Percentiles rank a stretch among this genome's conserved stretches.
Conservation (phyloP, 2,797 vertebrate genomes). For the Yasuhikotakia modesta region DNA sequence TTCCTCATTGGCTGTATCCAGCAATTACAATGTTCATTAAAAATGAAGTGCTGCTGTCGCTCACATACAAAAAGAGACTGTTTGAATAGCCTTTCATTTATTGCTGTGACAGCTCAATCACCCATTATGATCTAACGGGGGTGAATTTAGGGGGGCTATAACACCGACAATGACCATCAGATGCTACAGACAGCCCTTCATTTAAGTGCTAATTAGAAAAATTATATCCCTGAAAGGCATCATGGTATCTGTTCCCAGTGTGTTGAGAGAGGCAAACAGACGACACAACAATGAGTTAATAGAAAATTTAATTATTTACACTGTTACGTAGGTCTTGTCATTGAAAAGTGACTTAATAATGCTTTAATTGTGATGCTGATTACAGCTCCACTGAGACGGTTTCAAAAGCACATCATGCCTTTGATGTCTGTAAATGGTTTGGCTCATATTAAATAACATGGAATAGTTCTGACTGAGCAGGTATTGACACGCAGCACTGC, state of each 20-base stretch:
- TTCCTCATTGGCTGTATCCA: background rate
- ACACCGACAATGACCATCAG: conserved; percentile 29
- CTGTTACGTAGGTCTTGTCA: conserved; percentile 35
- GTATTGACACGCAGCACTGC: background rate
- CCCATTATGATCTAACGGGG: conserved; percentile 24
- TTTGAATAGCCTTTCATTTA: conserved; percentile 45
- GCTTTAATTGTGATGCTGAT: conserved; percentile 38
- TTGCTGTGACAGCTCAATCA: conserved; percentile 48
- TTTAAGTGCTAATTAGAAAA: conserved; percentile 56
- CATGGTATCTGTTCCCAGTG: conserved; percentile 43
- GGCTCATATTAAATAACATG: background rate
- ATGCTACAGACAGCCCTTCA: conserved; percentile 27
- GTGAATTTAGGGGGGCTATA: conserved; percentile 10
- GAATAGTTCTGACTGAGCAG: too few relatives aligned
- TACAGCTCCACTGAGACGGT: conserved; percentile 26
- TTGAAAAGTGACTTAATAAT: conserved; percentile 40
- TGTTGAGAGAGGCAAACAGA: conserved; percentile 39
- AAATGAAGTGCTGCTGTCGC: conserved; percentile 48
- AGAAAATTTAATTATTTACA: conserved; percentile 54
- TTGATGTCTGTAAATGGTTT: conserved; percentile 16
- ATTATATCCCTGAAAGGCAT: conserved; percentile 49
- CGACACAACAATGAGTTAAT: conserved; percentile 41
- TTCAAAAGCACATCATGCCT: conserved; percentile 11
- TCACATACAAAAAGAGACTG: conserved; percentile 45
- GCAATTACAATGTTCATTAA: conserved; percentile 52